Evolutionary conservation across 1,140 invertebrate genomes (phyloP), one percentile per base, ranked within the genome.

Genomic region (Phthorimaea operculella): DNA sequence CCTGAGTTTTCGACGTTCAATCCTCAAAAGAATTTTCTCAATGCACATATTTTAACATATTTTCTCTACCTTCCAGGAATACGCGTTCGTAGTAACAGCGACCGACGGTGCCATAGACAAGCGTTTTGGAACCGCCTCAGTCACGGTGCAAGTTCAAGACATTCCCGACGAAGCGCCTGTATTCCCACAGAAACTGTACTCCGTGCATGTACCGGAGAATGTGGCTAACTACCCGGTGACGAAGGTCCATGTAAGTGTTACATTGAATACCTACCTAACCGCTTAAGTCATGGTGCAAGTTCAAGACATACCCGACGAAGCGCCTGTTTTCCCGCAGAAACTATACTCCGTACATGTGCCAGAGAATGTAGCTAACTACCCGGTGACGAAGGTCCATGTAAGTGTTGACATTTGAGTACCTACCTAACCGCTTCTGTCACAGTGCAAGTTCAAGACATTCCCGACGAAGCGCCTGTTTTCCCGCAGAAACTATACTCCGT

Each of bases 391-490:
- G 80, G 93, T 97, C 18, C 75, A 73, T 17, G 81, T 84, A 50
- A 68, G 81, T 77, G 50, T 59, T 39, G n/a, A 9, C n/a, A n/a
- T n/a, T n/a, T n/a, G n/a, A n/a, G n/a, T n/a, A n/a, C n/a, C n/a
- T n/a, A n/a, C n/a, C n/a, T n/a, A 28, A 2, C 21, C 21, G 6
- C 2, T 28, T 28, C 2, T 4, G 2, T 28, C 21, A 4, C 6
- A 6, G 90, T 98, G 0, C 83, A 89, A 58, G 87, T 89, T 0
- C 67, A 80, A 18, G 96, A 98, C 76, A 81, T 92, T 0, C 90
- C 94, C 21, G 95, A 97, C 76, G 95, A 97, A 78, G 82, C 92
- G 17, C 96, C 96, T 0, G 85, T 92, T 8, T 98, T 98, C 74
- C 88, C 87, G 60, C 88, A 91, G 58, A 84, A 88, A 0, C 77